Percentiles rank a stretch among this genome's conserved stretches.
phyloP scores from a whole-genome alignment of 2,888 invertebrate species.

The Ormyrus thymus region DNA sequence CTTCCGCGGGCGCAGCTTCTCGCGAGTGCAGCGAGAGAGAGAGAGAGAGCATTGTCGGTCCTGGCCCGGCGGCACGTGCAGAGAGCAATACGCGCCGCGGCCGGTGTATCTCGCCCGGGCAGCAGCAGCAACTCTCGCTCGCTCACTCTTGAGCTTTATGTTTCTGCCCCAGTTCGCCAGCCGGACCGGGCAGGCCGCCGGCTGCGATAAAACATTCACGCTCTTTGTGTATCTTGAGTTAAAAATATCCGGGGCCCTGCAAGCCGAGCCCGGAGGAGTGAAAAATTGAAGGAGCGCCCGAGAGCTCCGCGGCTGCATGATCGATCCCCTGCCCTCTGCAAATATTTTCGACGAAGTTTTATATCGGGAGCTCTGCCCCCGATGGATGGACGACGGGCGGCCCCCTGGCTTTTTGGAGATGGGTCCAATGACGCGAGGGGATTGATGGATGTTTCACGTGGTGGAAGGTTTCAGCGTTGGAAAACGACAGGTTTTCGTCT shows the following conservation, averaged over 20 bases:
- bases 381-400: too few species aligned
- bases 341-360: too few species aligned
- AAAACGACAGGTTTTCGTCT: too few species aligned
- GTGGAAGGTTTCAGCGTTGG: too few species aligned
- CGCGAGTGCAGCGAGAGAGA: background rate
- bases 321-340: too few species aligned
- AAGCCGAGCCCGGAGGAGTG: background rate
- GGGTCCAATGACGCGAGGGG: too few species aligned
- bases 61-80: background rate
- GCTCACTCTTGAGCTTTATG: constrained; percentile 66
- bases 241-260: constrained; percentile 66
- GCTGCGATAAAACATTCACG: constrained; percentile 71
- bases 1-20: too few species aligned
- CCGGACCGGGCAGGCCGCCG: constrained; percentile 61
- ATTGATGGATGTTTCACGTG: too few species aligned
- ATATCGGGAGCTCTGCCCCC: too few species aligned
- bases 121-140: constrained; percentile 41
- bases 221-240: constrained; percentile 69
- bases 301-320: background rate
- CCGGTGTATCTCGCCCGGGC: constrained; percentile 64
- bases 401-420: too few species aligned
- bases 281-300: background rate
- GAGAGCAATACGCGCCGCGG: background rate
- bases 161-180: constrained; percentile 69
- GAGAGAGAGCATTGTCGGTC: background rate